These are phyloP conservation scores for Hartigia nigra DNA, from an alignment of 2,888 invertebrate species.

Conservation along the genomic window DNA sequence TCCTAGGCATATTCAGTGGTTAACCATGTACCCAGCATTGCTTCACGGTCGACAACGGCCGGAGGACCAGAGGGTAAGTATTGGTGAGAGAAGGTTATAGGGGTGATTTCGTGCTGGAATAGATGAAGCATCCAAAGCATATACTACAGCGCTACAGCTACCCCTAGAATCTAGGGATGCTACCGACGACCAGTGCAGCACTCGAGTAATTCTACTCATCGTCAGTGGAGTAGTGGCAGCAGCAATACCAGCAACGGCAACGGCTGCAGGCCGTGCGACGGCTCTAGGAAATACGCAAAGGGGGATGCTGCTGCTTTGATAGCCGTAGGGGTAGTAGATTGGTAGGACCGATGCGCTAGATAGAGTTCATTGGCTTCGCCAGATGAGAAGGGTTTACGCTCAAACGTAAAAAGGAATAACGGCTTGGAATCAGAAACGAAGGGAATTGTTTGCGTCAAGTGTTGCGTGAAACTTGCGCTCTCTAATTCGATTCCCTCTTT, in stretches of 20 bases:
- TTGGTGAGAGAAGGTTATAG: constrained; percentile 25
- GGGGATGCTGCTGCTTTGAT: constrained; percentile 47
- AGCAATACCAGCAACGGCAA: neutral
- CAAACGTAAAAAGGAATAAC: constrained; percentile 52
- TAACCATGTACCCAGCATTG: constrained; percentile 19
- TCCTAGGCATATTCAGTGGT: constrained; percentile 39
- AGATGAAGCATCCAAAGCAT: constrained; percentile 40
- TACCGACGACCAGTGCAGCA: constrained; percentile 49
- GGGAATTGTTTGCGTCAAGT: constrained; percentile 42
- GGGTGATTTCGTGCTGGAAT: constrained; percentile 31
- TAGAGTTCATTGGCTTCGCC: constrained; percentile 58
- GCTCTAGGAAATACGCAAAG: constrained; percentile 15
- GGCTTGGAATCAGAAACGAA: constrained; percentile 42
- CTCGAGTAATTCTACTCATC: constrained; percentile 58
- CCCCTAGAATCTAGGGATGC: constrained; percentile 25
- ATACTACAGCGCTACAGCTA: neutral
- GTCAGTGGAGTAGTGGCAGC: constrained; percentile 47
- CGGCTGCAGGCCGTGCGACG: neutral
- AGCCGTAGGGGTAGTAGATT: constrained; percentile 60
- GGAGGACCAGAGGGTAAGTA: constrained; percentile 23
- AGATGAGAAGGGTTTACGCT: constrained; percentile 53
- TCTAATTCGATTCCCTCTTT: constrained; percentile 19
- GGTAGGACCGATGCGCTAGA: constrained; percentile 56
- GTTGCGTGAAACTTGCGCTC: constrained; percentile 20
- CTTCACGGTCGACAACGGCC: neutral